Evolutionary conservation across 2,797 vertebrate species (phyloP).

Genomic region (Phalanger gymnotis): DNA sequence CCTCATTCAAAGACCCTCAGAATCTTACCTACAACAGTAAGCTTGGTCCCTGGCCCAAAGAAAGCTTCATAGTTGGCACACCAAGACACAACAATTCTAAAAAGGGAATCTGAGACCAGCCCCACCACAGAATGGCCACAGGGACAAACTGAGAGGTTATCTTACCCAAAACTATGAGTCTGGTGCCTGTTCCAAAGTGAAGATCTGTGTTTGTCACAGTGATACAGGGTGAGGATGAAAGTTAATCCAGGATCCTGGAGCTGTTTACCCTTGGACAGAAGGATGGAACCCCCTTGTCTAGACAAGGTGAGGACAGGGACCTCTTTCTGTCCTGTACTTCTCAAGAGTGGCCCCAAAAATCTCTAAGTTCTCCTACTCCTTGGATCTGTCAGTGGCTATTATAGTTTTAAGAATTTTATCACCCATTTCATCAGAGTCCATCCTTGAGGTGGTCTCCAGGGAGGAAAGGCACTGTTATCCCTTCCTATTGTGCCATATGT

Average conservation of each 20-base stretch:
- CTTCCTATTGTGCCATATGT: background rate
- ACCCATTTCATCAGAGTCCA: background rate
- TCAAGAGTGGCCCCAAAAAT: background rate
- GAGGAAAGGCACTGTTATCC: rapidly evolving
- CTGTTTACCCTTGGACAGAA: background rate
- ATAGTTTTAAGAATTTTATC: background rate
- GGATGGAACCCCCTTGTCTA: background rate
- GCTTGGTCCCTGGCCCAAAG: conserved; percentile 83
- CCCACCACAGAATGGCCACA: rapidly evolving
- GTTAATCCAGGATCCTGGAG: background rate
- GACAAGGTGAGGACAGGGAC: background rate
- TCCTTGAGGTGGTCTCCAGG: background rate
- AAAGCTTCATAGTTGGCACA: conserved; percentile 81
- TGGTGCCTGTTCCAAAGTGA: conserved; percentile 79
- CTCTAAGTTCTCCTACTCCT: background rate
- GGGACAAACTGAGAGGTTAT: background rate
- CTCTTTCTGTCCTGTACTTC: too few relatives aligned
- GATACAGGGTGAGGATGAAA: conserved; percentile 41
- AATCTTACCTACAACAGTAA: conserved; percentile 82
- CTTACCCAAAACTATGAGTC: conserved; percentile 83
- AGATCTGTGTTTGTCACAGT: conserved; percentile 51
- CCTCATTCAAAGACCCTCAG: background rate
- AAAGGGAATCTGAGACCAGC: conserved; percentile 35
- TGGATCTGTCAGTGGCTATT: background rate
- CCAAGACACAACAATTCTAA: conserved; percentile 66